Evolutionary conservation across 2,888 invertebrate genomes (phyloP), one percentile per base, ranked within the genome.

Genomic region (Neocrepidodera transversa): DNA sequence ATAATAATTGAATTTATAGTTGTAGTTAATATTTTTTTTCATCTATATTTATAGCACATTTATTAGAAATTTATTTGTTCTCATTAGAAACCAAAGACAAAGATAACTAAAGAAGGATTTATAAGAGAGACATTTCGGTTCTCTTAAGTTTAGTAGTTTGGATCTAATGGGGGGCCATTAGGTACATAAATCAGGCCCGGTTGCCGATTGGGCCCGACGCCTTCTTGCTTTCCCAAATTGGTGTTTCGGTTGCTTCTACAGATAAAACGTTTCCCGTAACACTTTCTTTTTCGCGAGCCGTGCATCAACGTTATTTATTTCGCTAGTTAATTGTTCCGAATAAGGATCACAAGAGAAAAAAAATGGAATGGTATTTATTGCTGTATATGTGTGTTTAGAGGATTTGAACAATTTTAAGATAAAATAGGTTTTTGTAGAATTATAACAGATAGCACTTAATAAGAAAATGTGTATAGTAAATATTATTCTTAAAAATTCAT

Each of bases 151-250:
- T 60, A 43, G 57, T 54, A 61, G 57, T 57, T 61, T 32, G 57
- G 54, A 49, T 57, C 57, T 62, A 62, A 62, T 57, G 57, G 53
- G 47, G n/a, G 38, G 57, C 61, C 38, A 61, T 61, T 61, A 61
- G 49, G 36, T 28, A 26, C 57, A 57, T 61, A 61, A 61, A 61
- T 61, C 57, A 42, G 57, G 18, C 30, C 36, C 18, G 38, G 20
- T 23, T 36, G 53, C n/a, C 53, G 28, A 57, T 61, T 45, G 61
- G 45, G 38, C 35, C 18, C 32, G 11, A 36, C 53, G 61, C 61
- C 57, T 43, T 52, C 60, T 56, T 47, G 60, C 56, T 53, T 61
- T 53, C 42, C 53, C 13, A 53, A 57, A 61, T 61, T 61, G 57
- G 61, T 49, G 57, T 57, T 57, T 53, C 45, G 49, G 43, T 50